phyloP scores from a whole-genome alignment of 2,888 invertebrate species.

The Ryuthela nishihirai region DNA sequence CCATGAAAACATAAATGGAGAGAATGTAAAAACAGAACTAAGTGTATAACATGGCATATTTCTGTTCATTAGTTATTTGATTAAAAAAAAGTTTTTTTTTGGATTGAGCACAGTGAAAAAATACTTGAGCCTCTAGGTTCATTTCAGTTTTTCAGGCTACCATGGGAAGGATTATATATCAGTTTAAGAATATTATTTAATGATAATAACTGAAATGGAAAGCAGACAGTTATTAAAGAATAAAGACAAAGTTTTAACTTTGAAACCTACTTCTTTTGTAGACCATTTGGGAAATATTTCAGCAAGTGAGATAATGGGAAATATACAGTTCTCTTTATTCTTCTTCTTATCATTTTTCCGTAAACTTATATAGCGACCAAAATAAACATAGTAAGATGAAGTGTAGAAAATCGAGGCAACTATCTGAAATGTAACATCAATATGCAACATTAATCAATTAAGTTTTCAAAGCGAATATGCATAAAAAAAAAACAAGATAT shows the following conservation, averaged over 20 bases:
- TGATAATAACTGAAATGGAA: not conserved
- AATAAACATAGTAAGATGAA: constrained; percentile 24
- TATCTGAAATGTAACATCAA: constrained; percentile 6
- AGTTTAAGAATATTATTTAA: constrained; percentile 43
- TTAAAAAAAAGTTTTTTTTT: no score
- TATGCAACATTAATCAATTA: not conserved
- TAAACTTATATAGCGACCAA: constrained; percentile 12
- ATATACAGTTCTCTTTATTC: not conserved
- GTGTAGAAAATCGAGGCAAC: constrained; percentile 24
- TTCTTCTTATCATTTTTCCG: not conserved
- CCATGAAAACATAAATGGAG: no score
- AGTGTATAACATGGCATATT: no score
- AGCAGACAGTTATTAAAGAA: not conserved
- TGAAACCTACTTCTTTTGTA: constrained; percentile 10
- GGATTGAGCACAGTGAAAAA: no score
- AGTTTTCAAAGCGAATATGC: not conserved
- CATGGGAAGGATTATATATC: constrained; percentile 5
- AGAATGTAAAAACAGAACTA: no score
- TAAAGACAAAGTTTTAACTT: not conserved
- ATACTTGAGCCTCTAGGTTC: no score
- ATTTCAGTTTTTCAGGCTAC: no score
- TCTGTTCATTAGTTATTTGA: no score
- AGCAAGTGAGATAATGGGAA: constrained; percentile 4
- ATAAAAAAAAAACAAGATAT: no score
- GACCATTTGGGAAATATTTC: constrained; percentile 18